These are phyloP conservation scores for Embiotoca jacksoni DNA, from an alignment of 2,113 vertebrate genomes.

Conservation along the genomic window DNA sequence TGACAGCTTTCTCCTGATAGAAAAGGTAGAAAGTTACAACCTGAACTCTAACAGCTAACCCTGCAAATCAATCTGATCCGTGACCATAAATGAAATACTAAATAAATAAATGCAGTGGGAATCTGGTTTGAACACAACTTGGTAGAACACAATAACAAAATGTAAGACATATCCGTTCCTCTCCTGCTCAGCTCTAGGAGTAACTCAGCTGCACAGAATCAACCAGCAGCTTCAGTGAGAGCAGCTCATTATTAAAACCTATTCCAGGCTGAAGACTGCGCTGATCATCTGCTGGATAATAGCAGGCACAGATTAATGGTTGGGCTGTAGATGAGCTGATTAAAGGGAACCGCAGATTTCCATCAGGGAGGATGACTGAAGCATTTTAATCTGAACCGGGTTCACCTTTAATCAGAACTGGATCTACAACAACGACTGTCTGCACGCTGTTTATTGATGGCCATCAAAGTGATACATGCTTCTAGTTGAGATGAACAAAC, in stretches of 20 bases:
- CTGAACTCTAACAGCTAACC: background rate
- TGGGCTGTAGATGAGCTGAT: constrained; percentile 26
- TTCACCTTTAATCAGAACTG: constrained; percentile 22
- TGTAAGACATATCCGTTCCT: background rate
- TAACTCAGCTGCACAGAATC: background rate
- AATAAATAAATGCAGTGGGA: background rate
- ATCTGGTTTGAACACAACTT: background rate
- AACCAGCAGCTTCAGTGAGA: constrained; percentile 19
- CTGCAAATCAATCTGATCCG: background rate
- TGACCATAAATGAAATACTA: background rate
- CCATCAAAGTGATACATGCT: constrained; percentile 27
- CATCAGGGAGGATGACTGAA: background rate
- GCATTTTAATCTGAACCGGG: background rate
- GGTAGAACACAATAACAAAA: background rate
- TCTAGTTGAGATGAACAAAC: constrained; percentile 24
- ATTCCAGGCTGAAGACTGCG: constrained; percentile 30
- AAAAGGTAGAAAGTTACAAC: background rate
- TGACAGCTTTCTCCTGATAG: background rate
- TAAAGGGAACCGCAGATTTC: constrained; percentile 15
- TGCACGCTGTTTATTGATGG: constrained; percentile 13
- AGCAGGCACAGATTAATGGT: constrained; percentile 15
- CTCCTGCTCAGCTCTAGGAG: background rate
- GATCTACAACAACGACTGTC: constrained; percentile 4
- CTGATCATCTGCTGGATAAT: constrained; percentile 36
- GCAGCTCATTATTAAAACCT: constrained; percentile 37